These are phyloP conservation scores for Sinelater perroti DNA, from an alignment of 2,888 invertebrate genomes.

Conservation along the genomic window DNA sequence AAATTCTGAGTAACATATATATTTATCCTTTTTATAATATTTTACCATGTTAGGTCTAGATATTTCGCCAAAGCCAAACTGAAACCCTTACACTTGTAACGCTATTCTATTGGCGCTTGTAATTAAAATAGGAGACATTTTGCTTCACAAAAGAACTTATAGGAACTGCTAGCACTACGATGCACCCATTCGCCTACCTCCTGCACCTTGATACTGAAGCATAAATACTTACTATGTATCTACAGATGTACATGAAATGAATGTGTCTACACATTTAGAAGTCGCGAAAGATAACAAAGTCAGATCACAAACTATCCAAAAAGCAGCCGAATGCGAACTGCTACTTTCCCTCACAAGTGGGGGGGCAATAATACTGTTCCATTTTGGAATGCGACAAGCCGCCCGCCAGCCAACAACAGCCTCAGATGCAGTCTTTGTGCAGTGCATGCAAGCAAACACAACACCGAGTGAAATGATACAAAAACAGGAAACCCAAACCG, in stretches of 20 bases:
- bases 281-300: constrained; percentile 1
- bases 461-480: neutral
- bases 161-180: neutral
- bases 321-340: too few species aligned
- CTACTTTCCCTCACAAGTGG: too few species aligned
- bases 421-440: neutral
- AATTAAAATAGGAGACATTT: constrained; percentile 13
- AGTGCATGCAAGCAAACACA: neutral
- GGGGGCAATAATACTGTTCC: too few species aligned
- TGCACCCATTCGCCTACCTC: constrained; percentile 30
- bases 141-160: neutral
- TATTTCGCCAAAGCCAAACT: too few species aligned
- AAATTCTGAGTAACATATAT: too few species aligned
- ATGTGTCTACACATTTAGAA: constrained; percentile 34
- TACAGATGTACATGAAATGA: constrained; percentile 24
- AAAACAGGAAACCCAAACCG: neutral
- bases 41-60: too few species aligned
- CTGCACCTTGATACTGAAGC: constrained; percentile 22
- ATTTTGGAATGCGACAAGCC: too few species aligned
- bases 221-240: constrained; percentile 23
- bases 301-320: constrained; percentile 2
- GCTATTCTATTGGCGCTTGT: constrained; percentile 4
- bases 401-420: too few species aligned
- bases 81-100: too few species aligned
- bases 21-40: too few species aligned